Evolutionary conservation across 2,888 invertebrate genomes (phyloP).

Genomic region (Lepidonotus clava): DNA sequence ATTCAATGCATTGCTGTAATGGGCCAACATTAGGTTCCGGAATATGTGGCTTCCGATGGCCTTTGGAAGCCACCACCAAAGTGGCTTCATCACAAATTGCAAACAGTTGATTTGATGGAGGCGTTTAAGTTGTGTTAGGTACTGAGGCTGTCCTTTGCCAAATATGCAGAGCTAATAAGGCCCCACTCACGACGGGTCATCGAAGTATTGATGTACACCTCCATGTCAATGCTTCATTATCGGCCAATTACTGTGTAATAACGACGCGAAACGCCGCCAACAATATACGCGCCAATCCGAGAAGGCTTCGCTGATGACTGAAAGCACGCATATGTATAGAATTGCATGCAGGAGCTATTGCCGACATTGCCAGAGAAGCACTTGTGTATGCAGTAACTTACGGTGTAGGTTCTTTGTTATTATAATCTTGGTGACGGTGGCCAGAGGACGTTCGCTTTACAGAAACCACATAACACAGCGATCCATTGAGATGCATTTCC

Average conservation of each 20-base stretch:
- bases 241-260: slow-evolving; percentile 20
- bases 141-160: background rate
- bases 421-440: too few species aligned
- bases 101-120: background rate
- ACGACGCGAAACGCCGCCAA: background rate
- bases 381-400: too few species aligned
- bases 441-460: background rate
- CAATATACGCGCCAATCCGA: background rate
- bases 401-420: too few species aligned
- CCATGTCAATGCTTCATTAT: slow-evolving; percentile 28
- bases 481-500: background rate
- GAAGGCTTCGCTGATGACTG: background rate
- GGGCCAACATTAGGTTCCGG: too few species aligned
- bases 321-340: slow-evolving; percentile 10
- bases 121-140: background rate
- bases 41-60: background rate
- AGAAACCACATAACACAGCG: background rate
- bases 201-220: slow-evolving; percentile 15
- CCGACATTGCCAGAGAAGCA: slow-evolving; percentile 2
- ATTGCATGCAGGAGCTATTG: too few species aligned
- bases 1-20: too few species aligned
- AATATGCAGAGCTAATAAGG: background rate
- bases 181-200: background rate
- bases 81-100: background rate
- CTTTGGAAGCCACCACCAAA: background rate